Evolutionary conservation across 2,888 invertebrate genomes (phyloP), one percentile per base, ranked within the genome.

Genomic region (Apeira syringaria): DNA sequence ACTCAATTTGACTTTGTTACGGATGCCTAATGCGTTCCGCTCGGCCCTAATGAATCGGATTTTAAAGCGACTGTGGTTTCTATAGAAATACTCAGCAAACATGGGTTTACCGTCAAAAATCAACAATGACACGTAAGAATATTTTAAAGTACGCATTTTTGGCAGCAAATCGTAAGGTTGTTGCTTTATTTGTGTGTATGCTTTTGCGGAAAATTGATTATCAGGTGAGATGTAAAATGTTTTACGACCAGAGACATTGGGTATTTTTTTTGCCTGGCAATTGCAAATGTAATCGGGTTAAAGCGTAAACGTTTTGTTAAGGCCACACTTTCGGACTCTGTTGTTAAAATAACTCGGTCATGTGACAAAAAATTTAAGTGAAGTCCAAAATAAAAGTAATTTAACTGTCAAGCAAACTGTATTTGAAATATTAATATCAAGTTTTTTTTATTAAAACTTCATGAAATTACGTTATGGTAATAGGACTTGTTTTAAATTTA

Each of bases 201-300:
- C 59, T 70, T 74, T 76, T 70, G 77, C 71, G 77, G 79, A 53
- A 64, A 83, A 85, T 83, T 82, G 83, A 84, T 84, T 84, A 82
- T 72, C 68, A 72, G 68, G 68, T 79, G 74, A 31, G 11, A 42
- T 37, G 32, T 41, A 20, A 41, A 29, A 40, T 27, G 34, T 3
- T 41, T 38, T 67, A 64, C 47, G 44, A 30, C 51, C 61, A 57
- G 57, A 56, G 51, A 50, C 53, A 32, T 59, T 56, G 59, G 15
- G 20, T 8, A 13, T 30, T 35, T 37, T 38, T 36, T 46, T 35
- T 39, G 20, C 7, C 7, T 20, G 20, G 20, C 20, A 20, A 3
- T 31, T 30, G 37, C 31, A 18, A 22, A 13, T 10, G 38, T 45
- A 38, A 43, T 46, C n/a, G 36, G 33, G 13, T 30, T 47, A 20